Evolutionary conservation across 2,888 invertebrate genomes (phyloP).

Genomic region (Teleogryllus oceanicus): DNA sequence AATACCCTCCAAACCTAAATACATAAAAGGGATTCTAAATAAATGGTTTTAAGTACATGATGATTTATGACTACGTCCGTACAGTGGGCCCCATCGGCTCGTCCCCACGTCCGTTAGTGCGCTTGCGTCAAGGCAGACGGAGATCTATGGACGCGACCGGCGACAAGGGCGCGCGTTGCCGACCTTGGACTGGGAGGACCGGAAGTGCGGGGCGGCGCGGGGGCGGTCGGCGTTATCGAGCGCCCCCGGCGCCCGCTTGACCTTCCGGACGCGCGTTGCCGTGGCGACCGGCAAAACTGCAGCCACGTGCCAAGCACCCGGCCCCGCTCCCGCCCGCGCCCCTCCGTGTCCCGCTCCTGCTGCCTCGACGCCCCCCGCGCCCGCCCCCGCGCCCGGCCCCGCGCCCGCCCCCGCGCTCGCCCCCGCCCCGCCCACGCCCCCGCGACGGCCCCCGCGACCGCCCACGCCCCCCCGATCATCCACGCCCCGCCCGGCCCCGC

Average conservation of each 20-base stretch:
- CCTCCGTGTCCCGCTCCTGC: neutral
- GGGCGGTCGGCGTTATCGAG: neutral
- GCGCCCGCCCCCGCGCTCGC: neutral
- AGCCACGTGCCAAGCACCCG: neutral
- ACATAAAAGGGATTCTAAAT: no score
- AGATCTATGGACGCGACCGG: neutral
- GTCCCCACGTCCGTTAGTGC: no score
- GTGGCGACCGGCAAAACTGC: neutral
- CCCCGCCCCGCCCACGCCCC: neutral
- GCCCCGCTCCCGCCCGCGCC: neutral
- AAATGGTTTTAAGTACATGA: no score
- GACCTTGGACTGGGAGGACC: neutral
- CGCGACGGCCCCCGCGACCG: neutral
- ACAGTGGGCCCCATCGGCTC: no score
- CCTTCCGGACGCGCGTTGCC: slow-evolving; percentile 18
- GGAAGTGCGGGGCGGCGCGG: neutral
- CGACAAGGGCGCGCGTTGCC: neutral
- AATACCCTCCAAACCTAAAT: no score
- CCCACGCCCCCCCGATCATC: neutral
- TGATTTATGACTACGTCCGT: no score
- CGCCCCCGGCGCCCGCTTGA: neutral
- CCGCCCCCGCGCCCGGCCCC: neutral
- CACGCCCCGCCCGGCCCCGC: neutral
- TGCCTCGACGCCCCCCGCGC: neutral
- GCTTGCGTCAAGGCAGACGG: no score